Conservation (phyloP, 2,888 invertebrate genomes). For the Neuroscelio doddi region DNA sequence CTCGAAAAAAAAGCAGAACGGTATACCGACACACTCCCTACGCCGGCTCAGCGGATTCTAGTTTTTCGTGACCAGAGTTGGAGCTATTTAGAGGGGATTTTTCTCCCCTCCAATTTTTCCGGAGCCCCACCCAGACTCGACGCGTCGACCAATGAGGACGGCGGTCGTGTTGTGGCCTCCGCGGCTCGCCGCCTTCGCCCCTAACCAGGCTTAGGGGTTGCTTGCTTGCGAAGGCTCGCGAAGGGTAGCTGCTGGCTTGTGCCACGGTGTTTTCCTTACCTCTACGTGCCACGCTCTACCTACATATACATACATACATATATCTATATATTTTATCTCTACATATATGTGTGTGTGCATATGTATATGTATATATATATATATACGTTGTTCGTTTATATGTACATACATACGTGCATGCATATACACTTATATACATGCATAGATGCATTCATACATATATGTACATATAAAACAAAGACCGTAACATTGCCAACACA, state of each 20-base stretch:
- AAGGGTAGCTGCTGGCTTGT: constrained; percentile 60
- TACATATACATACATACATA: too few relatives aligned
- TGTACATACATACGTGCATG: too few relatives aligned
- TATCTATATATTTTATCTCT: too few relatives aligned
- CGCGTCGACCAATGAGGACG: constrained; percentile 70
- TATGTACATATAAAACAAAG: too few relatives aligned
- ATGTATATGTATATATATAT: too few relatives aligned
- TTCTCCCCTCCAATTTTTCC: constrained; percentile 70
- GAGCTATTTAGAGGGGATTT: constrained; percentile 72
- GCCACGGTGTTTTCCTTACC: constrained; percentile 44
- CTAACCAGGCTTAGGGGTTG: constrained; percentile 65
- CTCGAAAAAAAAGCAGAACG: neutral
- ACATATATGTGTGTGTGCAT: too few relatives aligned
- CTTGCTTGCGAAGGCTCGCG: constrained; percentile 49
- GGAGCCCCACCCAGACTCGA: constrained; percentile 68
- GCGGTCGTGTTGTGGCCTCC: constrained; percentile 72
- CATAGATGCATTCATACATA: too few relatives aligned
- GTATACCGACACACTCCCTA: constrained; percentile 49
- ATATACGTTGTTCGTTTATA: too few relatives aligned
- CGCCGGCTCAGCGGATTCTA: constrained; percentile 71
- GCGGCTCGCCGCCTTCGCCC: constrained; percentile 72
- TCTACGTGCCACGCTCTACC: constrained; percentile 5
- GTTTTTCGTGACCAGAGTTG: constrained; percentile 68
- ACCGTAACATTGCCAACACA: too few relatives aligned
- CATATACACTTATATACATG: too few relatives aligned